Percentiles rank a stretch among this genome's conserved stretches.
phyloP scores from a whole-genome alignment of 2,888 invertebrate species.

The Ptychoptera contaminata region DNA sequence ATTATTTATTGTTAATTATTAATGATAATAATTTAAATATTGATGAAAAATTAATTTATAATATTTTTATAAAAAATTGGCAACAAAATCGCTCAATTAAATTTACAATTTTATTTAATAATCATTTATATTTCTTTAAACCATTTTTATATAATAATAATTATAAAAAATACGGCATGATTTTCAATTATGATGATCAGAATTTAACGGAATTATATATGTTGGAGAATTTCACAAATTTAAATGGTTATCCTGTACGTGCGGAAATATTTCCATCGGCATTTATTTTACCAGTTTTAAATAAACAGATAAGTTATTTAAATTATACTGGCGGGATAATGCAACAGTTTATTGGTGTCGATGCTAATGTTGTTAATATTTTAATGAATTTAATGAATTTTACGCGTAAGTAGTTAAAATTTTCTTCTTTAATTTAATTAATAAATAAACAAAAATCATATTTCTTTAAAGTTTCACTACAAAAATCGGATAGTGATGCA shows the following conservation, averaged over 20 bases:
- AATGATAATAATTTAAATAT: background rate
- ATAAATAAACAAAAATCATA: too few relatives aligned
- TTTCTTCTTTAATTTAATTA: too few relatives aligned
- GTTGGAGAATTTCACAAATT: background rate
- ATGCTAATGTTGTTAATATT: background rate
- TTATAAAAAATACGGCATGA: background rate
- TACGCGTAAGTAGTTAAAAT: background rate
- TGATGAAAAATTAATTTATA: background rate
- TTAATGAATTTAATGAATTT: background rate
- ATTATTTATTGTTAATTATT: background rate
- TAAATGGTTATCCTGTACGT: background rate
- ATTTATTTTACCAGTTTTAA: background rate
- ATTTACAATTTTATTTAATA: background rate
- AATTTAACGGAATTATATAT: background rate
- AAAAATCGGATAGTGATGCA: conserved; percentile 19
- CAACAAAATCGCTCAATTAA: background rate
- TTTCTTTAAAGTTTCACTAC: conserved; percentile 16
- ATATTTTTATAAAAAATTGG: background rate
- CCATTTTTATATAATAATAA: background rate
- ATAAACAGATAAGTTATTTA: background rate
- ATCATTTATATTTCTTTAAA: background rate
- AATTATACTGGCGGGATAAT: background rate
- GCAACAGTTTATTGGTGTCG: background rate
- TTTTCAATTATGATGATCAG: background rate
- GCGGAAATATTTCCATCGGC: background rate